Conservation (phyloP, 2,888 invertebrate species). For the Micropterix aruncella region DNA sequence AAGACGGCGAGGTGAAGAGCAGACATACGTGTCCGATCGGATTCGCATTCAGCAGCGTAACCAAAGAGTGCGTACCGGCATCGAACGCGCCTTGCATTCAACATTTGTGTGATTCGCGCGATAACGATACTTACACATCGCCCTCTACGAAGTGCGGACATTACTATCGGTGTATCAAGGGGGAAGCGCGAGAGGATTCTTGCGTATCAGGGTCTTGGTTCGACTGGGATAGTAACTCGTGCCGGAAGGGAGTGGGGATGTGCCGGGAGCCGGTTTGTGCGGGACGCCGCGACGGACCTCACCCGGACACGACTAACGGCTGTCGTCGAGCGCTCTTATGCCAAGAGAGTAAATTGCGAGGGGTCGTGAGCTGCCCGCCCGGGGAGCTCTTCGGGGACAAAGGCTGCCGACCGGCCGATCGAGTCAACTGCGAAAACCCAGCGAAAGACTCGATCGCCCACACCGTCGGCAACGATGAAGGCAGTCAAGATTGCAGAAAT, state of each 20-base stretch:
- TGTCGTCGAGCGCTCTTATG: slow-evolving; percentile 38
- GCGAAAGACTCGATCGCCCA: slow-evolving; percentile 27
- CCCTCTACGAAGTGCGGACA: slow-evolving; percentile 41
- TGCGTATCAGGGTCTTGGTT: slow-evolving; percentile 42
- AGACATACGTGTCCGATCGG: slow-evolving; percentile 27
- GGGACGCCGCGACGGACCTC: slow-evolving; percentile 39
- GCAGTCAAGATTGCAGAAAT: slow-evolving; percentile 32
- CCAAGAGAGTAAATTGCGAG: slow-evolving; percentile 28
- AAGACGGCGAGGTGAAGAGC: slow-evolving; percentile 19
- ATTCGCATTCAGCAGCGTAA: slow-evolving; percentile 28
- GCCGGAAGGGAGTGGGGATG: slow-evolving; percentile 36
- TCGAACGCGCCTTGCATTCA: slow-evolving; percentile 25
- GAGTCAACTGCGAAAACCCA: slow-evolving; percentile 24
- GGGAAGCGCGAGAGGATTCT: slow-evolving; percentile 28
- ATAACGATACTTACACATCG: slow-evolving; percentile 32
- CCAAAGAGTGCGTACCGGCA: slow-evolving; percentile 27
- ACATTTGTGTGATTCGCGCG: slow-evolving; percentile 24
- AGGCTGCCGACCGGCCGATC: slow-evolving; percentile 15
- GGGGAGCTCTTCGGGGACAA: slow-evolving; percentile 12
- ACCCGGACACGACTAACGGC: slow-evolving; percentile 41
- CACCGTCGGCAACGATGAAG: slow-evolving; percentile 36
- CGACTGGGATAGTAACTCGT: slow-evolving; percentile 36
- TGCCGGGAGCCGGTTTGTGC: slow-evolving; percentile 46
- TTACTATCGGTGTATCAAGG: slow-evolving; percentile 42
- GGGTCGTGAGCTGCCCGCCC: slow-evolving; percentile 22